Conservation (phyloP, 2,797 vertebrate genomes). For the Emys orbicularis region DNA sequence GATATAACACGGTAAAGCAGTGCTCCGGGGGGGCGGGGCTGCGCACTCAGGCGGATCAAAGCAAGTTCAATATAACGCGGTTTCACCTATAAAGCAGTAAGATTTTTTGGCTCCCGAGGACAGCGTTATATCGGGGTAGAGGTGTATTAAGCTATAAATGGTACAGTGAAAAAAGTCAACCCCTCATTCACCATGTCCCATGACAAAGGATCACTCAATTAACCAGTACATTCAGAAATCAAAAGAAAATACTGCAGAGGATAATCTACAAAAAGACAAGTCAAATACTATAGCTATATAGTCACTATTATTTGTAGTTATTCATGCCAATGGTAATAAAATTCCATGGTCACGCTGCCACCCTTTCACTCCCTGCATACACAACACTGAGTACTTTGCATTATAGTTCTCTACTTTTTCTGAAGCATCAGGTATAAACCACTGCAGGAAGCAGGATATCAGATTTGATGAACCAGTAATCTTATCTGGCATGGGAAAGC, state of each 20-base stretch:
- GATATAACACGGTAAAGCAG: too few species aligned
- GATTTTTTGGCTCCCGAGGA: too few species aligned
- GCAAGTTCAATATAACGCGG: too few species aligned
- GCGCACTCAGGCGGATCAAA: too few species aligned
- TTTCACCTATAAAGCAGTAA: too few species aligned
- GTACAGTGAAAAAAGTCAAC: background rate
- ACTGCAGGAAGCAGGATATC: background rate
- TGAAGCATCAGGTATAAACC: background rate
- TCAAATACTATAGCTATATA: accelerated
- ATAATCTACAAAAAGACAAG: background rate
- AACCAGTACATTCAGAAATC: background rate
- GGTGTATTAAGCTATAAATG: background rate
- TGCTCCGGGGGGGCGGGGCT: too few species aligned
- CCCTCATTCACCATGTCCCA: background rate
- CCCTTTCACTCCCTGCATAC: background rate
- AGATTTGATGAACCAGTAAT: background rate
- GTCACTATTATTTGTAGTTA: background rate
- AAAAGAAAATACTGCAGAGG: background rate
- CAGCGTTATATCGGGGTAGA: too few species aligned
- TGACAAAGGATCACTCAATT: background rate
- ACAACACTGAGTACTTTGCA: background rate
- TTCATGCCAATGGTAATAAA: background rate
- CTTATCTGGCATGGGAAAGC: background rate
- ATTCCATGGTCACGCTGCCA: accelerated
- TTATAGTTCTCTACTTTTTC: background rate